Evolutionary conservation across 1,140 invertebrate species (phyloP).

Genomic region (Drosophila lacteicornis): DNA sequence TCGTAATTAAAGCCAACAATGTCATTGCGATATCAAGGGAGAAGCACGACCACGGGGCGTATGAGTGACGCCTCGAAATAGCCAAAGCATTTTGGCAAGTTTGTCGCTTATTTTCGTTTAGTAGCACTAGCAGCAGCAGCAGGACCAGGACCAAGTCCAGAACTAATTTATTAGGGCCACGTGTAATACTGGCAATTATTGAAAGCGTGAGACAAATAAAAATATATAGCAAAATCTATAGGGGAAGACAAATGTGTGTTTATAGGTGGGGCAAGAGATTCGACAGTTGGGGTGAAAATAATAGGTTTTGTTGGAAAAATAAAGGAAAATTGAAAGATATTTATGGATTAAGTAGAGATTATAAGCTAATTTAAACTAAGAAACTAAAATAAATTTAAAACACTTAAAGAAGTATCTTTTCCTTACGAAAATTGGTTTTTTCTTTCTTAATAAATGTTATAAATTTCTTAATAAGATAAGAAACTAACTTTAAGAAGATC

Average conservation of each 20-base stretch:
- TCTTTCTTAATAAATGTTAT: no score
- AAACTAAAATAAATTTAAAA: no score
- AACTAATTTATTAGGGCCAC: conserved; percentile 80
- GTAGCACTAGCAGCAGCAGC: background rate
- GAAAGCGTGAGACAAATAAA: conserved; percentile 83
- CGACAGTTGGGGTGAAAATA: background rate
- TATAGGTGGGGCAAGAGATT: conserved; percentile 1
- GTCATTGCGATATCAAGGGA: background rate
- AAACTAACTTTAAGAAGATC: background rate
- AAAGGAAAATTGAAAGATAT: background rate
- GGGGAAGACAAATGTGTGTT: conserved; percentile 27
- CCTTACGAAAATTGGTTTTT: no score
- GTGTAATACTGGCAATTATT: conserved; percentile 82
- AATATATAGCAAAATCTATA: conserved; percentile 70
- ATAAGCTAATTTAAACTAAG: no score
- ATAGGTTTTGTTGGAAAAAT: background rate
- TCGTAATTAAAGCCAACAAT: conserved; percentile 49
- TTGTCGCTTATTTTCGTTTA: conserved; percentile 32
- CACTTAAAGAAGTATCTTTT: no score
- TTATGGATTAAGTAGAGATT: background rate
- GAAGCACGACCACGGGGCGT: conserved; percentile 27
- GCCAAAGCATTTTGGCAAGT: conserved; percentile 29
- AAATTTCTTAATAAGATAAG: no score
- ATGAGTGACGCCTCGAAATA: conserved; percentile 47
- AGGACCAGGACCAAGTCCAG: background rate